Evolutionary conservation across 2,797 vertebrate genomes (phyloP), one percentile per base, ranked within the genome.

Genomic region (Babyrousa celebensis): DNA sequence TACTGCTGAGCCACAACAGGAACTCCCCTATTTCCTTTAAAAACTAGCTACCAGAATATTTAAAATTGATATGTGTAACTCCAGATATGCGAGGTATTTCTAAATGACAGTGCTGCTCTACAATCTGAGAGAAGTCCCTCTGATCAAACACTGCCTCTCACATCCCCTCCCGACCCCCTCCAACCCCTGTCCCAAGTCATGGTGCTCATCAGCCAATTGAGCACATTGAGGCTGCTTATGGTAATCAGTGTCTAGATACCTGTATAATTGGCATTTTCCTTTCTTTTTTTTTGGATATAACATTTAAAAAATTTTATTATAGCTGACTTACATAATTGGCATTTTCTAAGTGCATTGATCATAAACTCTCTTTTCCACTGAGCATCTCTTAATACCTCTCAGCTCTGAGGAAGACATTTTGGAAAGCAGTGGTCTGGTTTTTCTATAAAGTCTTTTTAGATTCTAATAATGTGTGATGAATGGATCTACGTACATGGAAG

Each of bases 271-370:
- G 25, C 58, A 78, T 67, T 97, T 88, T 54, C 79, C 43, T 48
- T 48, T 48, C 43, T 48, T 48, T 48, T 48, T 48, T 48, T 36
- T 36, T 36, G 36, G 43, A 48, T 48, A 10, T 7, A 48, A 48
- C 43, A 48, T 48, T 48, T 7, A 48, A 48, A 48, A 48, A 48
- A 6, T 48, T 48, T 48, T 48, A 48, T 7, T 48, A 48, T 48
- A 48, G 43, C 9, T 48, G 6, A 48, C 43, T 48, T 48, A 48
- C 43, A 78, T 62, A 68, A 17, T 2, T 74, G 27, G 25, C 58
- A 78, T 67, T 97, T 88, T 54, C 79, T 84, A 87, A 67, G 75
- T 60, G 25, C 40, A 56, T 74, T 84, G 5, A 52, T 60, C 70
- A 63, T 54, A n/a, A n/a, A n/a, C 32, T 82, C 60, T 54, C 20